Evolutionary conservation across 2,797 vertebrate species (phyloP), one percentile per base, ranked within the genome.

Genomic region (Mareca strepera): DNA sequence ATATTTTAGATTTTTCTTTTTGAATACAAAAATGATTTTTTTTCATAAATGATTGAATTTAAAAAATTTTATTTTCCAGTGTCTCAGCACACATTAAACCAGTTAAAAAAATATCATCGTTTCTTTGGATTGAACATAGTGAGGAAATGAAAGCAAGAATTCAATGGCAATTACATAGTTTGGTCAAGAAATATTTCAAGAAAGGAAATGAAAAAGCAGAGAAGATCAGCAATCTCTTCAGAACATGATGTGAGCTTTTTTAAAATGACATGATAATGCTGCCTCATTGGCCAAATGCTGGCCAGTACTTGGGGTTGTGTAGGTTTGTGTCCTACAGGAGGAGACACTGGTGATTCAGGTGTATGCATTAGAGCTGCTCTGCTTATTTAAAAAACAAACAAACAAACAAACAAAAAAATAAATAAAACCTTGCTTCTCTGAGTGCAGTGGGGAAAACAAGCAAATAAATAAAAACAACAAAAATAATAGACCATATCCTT

Each of bases 61-160:
- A 4, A 29, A 44, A 44, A 6, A 59, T 9, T 0, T 0, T 50
- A 7, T 55, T 90, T 56, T 67, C 43, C 21, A 63, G 7, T 46
- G 11, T 21, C 26, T 13, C 18, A 35, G 5, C 0, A 3, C 6
- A 35, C 11, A 3, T 58, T 44, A 67, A 88, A 63, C 1, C 4
- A 37, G 7, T 15, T 82, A 5, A 25, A 21, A 10, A 12, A 55
- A 48, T 17, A 37, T 53, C 35, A 52, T 14, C 26, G 4, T n/a
- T 68, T 76, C 21, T 16, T 39, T 53, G 28, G 44, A 29, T 2
- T 83, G 48, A 53, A 94, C 81, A 81, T 2, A 58, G 12, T 31
- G n/a, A 88, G 28, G 9, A 91, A 87, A 72, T 80, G 23, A 35
- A 33, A 8, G 17, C 39, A 52, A 89, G 14, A 53, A 63, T 9